A percentile compares a stretch with the other conserved stretches of the same genome.
These are phyloP conservation scores for Tupaia chinensis DNA, from an alignment of 2,113 vertebrate genomes.

Conservation along the genomic window DNA sequence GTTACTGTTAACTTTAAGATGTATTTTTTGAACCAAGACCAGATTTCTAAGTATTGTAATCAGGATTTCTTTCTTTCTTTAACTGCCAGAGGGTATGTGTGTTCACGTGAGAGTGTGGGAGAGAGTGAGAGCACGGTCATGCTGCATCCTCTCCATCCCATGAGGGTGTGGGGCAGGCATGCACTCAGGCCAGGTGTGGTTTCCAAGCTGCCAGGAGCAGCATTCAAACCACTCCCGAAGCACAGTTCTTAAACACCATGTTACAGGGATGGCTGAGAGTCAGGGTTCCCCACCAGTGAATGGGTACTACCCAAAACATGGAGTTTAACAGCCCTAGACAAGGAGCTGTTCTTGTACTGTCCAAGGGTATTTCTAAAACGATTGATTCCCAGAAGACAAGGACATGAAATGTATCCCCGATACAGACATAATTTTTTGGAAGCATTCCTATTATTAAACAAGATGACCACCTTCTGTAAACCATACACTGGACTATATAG, in stretches of 20 bases:
- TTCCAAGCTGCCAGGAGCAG: too few relatives aligned
- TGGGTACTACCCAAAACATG: background rate
- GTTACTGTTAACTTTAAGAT: background rate
- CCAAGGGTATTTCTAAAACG: conserved; percentile 14
- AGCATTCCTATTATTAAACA: background rate
- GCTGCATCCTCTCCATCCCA: too few relatives aligned
- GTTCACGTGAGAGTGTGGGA: too few relatives aligned
- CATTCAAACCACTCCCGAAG: too few relatives aligned
- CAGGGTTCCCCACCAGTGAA: background rate
- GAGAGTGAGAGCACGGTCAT: too few relatives aligned
- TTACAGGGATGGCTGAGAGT: too few relatives aligned
- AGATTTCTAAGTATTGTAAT: conserved; percentile 5
- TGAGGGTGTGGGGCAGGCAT: too few relatives aligned
- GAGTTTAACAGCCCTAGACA: background rate
- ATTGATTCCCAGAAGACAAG: background rate
- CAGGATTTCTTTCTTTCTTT: background rate
- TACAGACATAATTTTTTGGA: background rate
- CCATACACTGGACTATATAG: background rate
- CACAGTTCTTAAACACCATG: too few relatives aligned
- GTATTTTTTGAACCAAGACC: background rate
- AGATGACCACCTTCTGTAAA: background rate
- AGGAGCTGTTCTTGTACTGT: background rate
- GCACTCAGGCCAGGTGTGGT: too few relatives aligned
- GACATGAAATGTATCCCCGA: background rate
- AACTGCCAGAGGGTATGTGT: too few relatives aligned